These are phyloP conservation scores for Nannoperca australis DNA, from an alignment of 2,797 vertebrate genomes.

Conservation along the genomic window DNA sequence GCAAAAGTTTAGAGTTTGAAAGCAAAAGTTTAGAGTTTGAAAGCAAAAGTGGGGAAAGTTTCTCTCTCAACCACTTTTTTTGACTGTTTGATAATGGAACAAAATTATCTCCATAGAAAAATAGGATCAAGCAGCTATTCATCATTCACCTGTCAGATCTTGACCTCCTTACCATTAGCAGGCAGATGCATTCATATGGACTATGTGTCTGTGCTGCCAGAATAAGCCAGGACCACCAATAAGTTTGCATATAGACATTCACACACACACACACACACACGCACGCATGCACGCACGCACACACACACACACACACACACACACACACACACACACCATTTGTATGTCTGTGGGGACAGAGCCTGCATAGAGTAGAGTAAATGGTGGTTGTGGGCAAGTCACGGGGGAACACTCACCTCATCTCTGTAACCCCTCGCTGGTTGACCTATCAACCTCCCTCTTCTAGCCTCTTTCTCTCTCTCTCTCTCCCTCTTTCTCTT, in stretches of 20 bases:
- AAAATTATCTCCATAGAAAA: no score
- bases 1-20: no score
- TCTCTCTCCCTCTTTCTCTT: slow-evolving; percentile 12
- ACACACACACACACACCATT: background rate
- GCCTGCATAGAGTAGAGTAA: slow-evolving; percentile 13
- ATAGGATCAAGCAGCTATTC: slow-evolving; percentile 75
- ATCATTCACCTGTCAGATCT: slow-evolving; percentile 80
- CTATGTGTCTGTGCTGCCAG: slow-evolving; percentile 27
- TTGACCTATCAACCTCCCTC: slow-evolving; percentile 62
- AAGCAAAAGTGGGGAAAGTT: no score
- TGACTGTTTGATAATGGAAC: no score
- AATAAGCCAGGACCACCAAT: slow-evolving; percentile 18
- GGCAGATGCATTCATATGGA: slow-evolving; percentile 69
- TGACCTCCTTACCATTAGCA: slow-evolving; percentile 81
- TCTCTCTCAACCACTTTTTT: no score
- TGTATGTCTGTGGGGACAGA: slow-evolving; percentile 14
- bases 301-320: no score
- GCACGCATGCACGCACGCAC: no score
- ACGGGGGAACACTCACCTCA: slow-evolving; percentile 56
- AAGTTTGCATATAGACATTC: slow-evolving; percentile 25
- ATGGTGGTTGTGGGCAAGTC: slow-evolving; percentile 44
- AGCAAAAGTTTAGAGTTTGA: no score
- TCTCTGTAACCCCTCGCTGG: slow-evolving; percentile 54
- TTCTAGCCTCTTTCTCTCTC: slow-evolving; percentile 28
- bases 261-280: background rate